These are phyloP conservation scores for Leucoptera coffeella DNA, from an alignment of 2,888 invertebrate species.

Conservation along the genomic window DNA sequence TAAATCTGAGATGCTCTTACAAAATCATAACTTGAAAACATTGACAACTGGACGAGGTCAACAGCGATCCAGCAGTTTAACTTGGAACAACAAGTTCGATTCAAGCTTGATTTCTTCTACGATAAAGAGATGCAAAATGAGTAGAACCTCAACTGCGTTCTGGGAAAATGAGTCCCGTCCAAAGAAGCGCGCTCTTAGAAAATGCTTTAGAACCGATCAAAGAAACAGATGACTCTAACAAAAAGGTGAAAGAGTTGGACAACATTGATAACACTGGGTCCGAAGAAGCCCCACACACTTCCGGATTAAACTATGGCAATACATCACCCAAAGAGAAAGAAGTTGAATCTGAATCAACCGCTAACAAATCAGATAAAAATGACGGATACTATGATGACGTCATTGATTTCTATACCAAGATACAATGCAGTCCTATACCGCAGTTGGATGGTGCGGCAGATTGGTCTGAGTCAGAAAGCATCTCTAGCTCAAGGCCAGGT, in stretches of 20 bases:
- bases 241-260: slow-evolving; percentile 26
- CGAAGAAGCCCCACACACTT: slow-evolving; percentile 35
- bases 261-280: slow-evolving; percentile 16
- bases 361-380: slow-evolving; percentile 28
- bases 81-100: slow-evolving; percentile 66
- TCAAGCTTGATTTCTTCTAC: slow-evolving; percentile 51
- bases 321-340: slow-evolving; percentile 33
- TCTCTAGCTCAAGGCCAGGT: slow-evolving; percentile 35
- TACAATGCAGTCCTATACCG: slow-evolving; percentile 54
- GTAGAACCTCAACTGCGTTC: slow-evolving; percentile 35
- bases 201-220: slow-evolving; percentile 27
- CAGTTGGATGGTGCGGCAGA: slow-evolving; percentile 67
- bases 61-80: slow-evolving; percentile 62
- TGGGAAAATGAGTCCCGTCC: slow-evolving; percentile 35
- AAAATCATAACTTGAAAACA: slow-evolving; percentile 40
- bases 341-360: slow-evolving; percentile 20
- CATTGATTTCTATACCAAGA: slow-evolving; percentile 48
- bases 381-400: slow-evolving; percentile 42
- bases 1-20: slow-evolving; percentile 58
- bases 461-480: slow-evolving; percentile 54
- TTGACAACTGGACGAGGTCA: slow-evolving; percentile 49
- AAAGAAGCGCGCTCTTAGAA: slow-evolving; percentile 20
- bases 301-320: slow-evolving; percentile 32
- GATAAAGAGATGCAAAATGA: slow-evolving; percentile 64
- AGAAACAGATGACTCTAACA: slow-evolving; percentile 18